Evolutionary conservation across 2,113 vertebrate species (phyloP).

Genomic region (Catagonus wagneri): DNA sequence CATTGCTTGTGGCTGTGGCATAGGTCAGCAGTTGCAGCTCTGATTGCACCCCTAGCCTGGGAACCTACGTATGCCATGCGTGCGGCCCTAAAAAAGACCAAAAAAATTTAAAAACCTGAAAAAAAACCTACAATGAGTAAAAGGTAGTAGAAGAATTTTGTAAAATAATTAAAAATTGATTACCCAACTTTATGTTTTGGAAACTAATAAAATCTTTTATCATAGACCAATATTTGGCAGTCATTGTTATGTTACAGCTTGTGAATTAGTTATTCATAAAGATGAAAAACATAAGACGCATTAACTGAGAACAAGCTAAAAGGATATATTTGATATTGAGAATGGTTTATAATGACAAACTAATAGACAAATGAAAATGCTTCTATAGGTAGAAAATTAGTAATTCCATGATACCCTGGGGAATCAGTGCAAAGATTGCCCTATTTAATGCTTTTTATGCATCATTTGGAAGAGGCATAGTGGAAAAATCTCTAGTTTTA

Average conservation of each 20-base stretch:
- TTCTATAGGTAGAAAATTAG: background rate
- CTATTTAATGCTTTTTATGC: conserved; percentile 5
- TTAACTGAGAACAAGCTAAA: conserved; percentile 7
- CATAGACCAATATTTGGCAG: background rate
- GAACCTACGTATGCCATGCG: too few species aligned
- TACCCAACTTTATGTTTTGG: background rate
- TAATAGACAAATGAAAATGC: background rate
- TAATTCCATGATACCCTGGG: background rate
- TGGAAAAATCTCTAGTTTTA: conserved; percentile 1
- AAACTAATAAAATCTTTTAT: conserved; percentile 13
- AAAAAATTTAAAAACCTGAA: too few species aligned
- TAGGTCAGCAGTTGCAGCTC: too few species aligned
- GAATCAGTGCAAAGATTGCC: background rate
- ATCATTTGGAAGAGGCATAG: background rate
- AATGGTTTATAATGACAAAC: conserved; percentile 1
- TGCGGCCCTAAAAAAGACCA: too few species aligned
- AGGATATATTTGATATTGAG: background rate
- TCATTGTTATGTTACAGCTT: background rate
- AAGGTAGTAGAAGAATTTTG: background rate
- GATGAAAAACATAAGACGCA: conserved; percentile 17
- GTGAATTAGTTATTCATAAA: conserved; percentile 33
- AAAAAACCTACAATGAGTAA: background rate
- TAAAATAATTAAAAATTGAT: background rate
- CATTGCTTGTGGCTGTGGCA: too few species aligned
- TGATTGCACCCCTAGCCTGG: too few species aligned